Conservation (phyloP, 2,888 invertebrate genomes). For the Malacosoma neustria region DNA sequence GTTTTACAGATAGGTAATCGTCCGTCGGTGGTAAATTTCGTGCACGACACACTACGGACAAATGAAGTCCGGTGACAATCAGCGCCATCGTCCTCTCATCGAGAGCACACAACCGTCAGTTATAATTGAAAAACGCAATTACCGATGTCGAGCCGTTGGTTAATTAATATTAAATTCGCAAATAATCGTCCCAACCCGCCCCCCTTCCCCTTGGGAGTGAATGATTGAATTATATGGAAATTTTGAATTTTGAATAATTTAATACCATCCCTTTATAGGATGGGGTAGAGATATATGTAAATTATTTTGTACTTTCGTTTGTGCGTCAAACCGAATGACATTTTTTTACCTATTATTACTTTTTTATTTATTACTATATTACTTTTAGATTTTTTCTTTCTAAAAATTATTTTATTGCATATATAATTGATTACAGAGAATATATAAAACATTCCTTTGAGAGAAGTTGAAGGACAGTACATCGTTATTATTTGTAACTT, state of each 20-base stretch:
- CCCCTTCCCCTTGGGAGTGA: conserved; percentile 43
- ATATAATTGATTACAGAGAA: no score
- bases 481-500: no score
- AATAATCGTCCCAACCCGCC: conserved; percentile 53
- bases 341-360: no score
- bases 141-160: conserved; percentile 55
- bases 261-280: conserved; percentile 63
- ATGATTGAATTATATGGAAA: conserved; percentile 72
- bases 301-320: background rate
- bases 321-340: no score
- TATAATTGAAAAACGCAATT: conserved; percentile 74
- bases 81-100: conserved; percentile 13
- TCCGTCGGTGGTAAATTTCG: conserved; percentile 1
- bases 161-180: conserved; percentile 76
- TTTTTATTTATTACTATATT: no score
- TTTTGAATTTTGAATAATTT: conserved; percentile 73
- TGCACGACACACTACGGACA: conserved; percentile 7
- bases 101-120: conserved; percentile 58
- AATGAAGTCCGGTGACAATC: conserved; percentile 32
- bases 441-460: no score
- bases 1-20: no score
- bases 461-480: no score
- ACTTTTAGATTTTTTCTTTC: no score
- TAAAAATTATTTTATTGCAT: no score
- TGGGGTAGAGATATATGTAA: conserved; percentile 16